Evolutionary conservation across 2,888 invertebrate species (phyloP).

Genomic region (Dolichopus griseipennis): DNA sequence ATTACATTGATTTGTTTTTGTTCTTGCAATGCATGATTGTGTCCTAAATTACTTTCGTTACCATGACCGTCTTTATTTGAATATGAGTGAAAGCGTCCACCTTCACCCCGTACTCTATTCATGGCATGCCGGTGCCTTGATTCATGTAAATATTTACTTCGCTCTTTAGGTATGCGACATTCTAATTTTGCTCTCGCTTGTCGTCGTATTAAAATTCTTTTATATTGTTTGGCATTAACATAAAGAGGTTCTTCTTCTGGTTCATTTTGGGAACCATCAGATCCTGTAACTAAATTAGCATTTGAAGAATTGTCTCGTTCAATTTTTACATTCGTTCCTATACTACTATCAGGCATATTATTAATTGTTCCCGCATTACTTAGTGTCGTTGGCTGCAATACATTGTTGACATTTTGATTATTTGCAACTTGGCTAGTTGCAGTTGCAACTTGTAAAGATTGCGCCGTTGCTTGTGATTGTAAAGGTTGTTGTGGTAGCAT

Average conservation of each 20-base stretch:
- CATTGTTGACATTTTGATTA: background rate
- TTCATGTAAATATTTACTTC: slow-evolving; percentile 97
- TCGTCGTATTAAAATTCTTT: slow-evolving; percentile 86
- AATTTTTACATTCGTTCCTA: slow-evolving; percentile 12
- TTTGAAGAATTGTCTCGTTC: slow-evolving; percentile 15
- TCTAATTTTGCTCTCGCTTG: slow-evolving; percentile 93
- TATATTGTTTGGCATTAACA: slow-evolving; percentile 97
- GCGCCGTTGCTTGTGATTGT: slow-evolving; percentile 19
- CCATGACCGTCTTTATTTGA: slow-evolving; percentile 52
- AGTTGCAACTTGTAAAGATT: slow-evolving; percentile 25
- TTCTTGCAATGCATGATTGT: slow-evolving; percentile 18
- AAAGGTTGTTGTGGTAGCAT: slow-evolving; percentile 29
- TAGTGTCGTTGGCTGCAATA: slow-evolving; percentile 22
- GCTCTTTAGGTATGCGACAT: slow-evolving; percentile 92
- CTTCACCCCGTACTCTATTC: slow-evolving; percentile 94
- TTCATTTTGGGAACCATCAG: slow-evolving; percentile 24
- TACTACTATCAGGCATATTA: slow-evolving; percentile 15
- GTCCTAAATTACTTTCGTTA: slow-evolving; percentile 21
- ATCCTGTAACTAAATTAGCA: slow-evolving; percentile 23
- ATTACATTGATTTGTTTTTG: slow-evolving; percentile 7
- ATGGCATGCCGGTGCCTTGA: slow-evolving; percentile 94
- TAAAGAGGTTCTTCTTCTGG: slow-evolving; percentile 86
- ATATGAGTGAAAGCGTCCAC: slow-evolving; percentile 89
- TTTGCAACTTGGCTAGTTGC: slow-evolving; percentile 16
- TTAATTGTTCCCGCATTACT: slow-evolving; percentile 18